phyloP scores from a whole-genome alignment of 2,888 invertebrate species.

The Orthosia gothica region DNA sequence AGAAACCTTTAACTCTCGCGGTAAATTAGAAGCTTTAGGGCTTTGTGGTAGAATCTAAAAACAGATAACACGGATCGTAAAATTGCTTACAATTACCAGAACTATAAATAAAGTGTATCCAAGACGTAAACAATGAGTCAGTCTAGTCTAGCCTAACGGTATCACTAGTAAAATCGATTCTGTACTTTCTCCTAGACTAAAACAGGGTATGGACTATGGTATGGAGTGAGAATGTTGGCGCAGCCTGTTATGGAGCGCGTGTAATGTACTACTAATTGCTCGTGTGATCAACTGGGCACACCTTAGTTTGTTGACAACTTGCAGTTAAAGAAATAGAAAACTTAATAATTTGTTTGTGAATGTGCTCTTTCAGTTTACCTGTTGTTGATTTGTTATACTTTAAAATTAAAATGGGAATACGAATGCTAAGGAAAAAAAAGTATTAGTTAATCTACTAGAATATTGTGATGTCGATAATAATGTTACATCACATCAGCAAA shows the following conservation, averaged over 20 bases:
- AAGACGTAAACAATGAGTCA: conserved; percentile 74
- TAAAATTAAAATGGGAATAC: background rate
- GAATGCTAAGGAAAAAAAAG: background rate
- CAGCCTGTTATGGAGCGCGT: conserved; percentile 66
- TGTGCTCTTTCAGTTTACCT: background rate
- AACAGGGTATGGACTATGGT: conserved; percentile 75
- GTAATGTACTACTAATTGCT: conserved; percentile 52
- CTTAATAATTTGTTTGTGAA: background rate
- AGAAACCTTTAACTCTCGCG: conserved; percentile 40
- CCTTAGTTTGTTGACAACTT: conserved; percentile 22
- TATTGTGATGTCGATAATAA: too few species aligned
- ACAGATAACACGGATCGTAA: conserved; percentile 54
- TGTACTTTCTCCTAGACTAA: conserved; percentile 77
- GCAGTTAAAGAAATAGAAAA: conserved; percentile 20
- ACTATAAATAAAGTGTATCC: conserved; percentile 65
- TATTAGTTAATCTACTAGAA: too few species aligned
- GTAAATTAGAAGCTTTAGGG: conserved; percentile 56
- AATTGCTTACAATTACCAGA: conserved; percentile 64
- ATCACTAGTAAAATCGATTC: conserved; percentile 69
- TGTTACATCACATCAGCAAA: too few species aligned
- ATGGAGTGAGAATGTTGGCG: conserved; percentile 57
- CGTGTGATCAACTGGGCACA: conserved; percentile 28
- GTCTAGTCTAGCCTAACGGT: conserved; percentile 64
- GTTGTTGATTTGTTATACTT: background rate
- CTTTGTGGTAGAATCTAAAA: conserved; percentile 55